Base-by-base conservation (phyloP, 2,113 vertebrate species). In the Blennius ocellaris region DNA sequence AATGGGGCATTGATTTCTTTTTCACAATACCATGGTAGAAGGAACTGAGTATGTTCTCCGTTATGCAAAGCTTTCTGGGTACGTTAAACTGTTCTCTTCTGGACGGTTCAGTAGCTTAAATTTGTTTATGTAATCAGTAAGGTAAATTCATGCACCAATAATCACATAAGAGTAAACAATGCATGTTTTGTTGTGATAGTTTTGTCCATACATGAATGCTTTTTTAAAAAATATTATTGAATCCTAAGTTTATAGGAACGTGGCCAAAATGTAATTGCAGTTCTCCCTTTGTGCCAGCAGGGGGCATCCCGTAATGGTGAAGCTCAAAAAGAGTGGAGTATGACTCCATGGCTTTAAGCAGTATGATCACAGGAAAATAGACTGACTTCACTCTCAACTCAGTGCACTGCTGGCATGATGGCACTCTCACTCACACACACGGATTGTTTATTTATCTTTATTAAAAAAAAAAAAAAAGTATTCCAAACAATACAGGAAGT, bases 401-500 rank as follows among this genome's bases (percentile, higher is more conserved):
- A 49, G 76, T 37, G 11, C 50, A 69, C 55, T 60, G 73, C 49
- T 72, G 71, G 84, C 77, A 67, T 79, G 71, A 87, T 41, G 17
- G 38, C 9, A 40, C 79, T 66, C 56, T 41, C 74, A 79, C 72
- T 76, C 69, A 2, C 1, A 11, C n/a, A 43, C 15, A 59, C 36
- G 36, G 81, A 74, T 78, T 80, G 69, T 36, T 48, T 86, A 89
- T 92, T 90, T 72, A 82, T 88, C 90, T 93, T 93, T 94, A 93
- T 91, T 92, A 30, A 90, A 79, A 82, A 92, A 30, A 90, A 79
- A 82, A 92, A 91, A 91, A 89, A 86, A 68, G 73, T 89, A 91
- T 86, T 84, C 76, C 89, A 94, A 94, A 93, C 90, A 87, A 91
- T 89, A 92, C 73, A 90, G 86, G 73, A 84, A 80, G 51, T 76